Conservation (phyloP, 2,113 vertebrate genomes). For the Entosphenus tridentatus region DNA sequence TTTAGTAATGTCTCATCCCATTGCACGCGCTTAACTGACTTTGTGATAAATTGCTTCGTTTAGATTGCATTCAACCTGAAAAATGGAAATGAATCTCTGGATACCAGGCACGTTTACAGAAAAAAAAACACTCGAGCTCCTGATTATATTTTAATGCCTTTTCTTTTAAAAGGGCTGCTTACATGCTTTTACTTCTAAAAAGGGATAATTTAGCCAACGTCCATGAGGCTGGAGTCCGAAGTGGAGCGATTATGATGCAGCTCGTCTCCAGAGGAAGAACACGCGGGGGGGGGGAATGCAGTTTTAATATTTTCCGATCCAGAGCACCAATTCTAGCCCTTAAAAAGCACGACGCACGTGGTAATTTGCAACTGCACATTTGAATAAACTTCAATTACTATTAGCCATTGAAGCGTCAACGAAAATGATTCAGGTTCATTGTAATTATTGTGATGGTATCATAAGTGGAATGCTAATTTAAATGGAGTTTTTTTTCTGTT, state of each 20-base stretch:
- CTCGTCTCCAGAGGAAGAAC: not conserved
- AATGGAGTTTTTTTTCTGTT: not conserved
- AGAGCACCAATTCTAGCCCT: not conserved
- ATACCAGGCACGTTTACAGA: too few species aligned
- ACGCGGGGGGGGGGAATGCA: not conserved
- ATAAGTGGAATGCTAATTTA: conserved; percentile 7
- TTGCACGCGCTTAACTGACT: too few species aligned
- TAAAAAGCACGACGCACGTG: not conserved
- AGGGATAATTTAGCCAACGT: not conserved
- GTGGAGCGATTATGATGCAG: not conserved
- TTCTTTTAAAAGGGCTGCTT: not conserved
- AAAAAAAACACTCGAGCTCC: too few species aligned
- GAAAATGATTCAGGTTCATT: conserved; percentile 5
- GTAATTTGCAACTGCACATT: conserved; percentile 6
- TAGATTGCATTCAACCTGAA: too few species aligned
- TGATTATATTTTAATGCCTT: too few species aligned
- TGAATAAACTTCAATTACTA: conserved; percentile 6
- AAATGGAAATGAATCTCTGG: too few species aligned
- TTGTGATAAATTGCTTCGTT: too few species aligned
- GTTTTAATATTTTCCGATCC: not conserved
- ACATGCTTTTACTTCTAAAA: not conserved
- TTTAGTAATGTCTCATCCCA: too few species aligned
- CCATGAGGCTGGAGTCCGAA: not conserved
- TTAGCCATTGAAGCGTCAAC: conserved; percentile 4
- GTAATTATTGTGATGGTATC: conserved; percentile 6